Evolutionary conservation across 2,113 vertebrate species (phyloP).

Genomic region (Etheostoma spectabile): DNA sequence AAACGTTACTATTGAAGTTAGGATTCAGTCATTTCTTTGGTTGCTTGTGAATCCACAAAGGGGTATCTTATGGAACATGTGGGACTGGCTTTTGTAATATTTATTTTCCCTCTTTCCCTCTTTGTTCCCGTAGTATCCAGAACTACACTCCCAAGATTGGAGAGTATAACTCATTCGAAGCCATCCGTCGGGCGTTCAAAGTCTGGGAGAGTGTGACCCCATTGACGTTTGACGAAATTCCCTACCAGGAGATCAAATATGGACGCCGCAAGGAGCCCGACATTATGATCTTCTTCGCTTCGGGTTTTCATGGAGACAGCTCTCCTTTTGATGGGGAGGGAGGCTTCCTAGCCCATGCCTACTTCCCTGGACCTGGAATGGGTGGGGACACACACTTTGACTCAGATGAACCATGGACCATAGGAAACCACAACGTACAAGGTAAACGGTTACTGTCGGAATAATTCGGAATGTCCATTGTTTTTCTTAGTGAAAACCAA

Average conservation of each 20-base stretch:
- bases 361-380: constrained; percentile 96
- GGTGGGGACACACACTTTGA: constrained; percentile 97
- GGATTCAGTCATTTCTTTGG: neutral
- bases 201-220: constrained; percentile 94
- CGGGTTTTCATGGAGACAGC: constrained; percentile 96
- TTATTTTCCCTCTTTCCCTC: neutral
- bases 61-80: neutral
- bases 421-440: constrained; percentile 90
- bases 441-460: constrained; percentile 80
- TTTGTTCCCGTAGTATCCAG: constrained; percentile 88
- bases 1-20: neutral
- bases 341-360: constrained; percentile 97
- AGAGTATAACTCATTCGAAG: constrained; percentile 89
- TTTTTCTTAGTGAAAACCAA: neutral
- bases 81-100: neutral
- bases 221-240: constrained; percentile 92
- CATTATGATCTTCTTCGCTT: constrained; percentile 98
- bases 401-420: constrained; percentile 96
- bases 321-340: constrained; percentile 96
- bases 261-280: constrained; percentile 93
- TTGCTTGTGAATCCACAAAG: neutral
- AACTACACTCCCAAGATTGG: constrained; percentile 98
- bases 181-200: constrained; percentile 90
- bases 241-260: constrained; percentile 91
- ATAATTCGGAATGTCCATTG: neutral